Base-by-base conservation (phyloP, 2,113 vertebrate species). In the Ardeotis arabs region DNA sequence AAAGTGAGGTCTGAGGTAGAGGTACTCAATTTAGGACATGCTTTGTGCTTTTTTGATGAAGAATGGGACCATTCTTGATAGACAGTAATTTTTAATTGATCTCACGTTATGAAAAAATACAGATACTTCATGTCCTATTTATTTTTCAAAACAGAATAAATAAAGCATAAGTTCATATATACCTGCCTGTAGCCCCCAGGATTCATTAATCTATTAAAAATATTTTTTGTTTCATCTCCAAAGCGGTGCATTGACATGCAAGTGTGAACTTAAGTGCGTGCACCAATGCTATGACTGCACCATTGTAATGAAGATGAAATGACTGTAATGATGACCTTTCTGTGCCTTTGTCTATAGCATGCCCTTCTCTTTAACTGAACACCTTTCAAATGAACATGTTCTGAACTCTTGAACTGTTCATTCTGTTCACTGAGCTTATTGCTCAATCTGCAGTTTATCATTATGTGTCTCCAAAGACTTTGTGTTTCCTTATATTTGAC, bases 321-420 rank as follows among this genome's bases (percentile, higher is more conserved):
- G 96, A 92, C 95, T 97, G 60, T 83, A 87, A 97, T 97, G 93
- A 64, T 97, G 98, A 98, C 98, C 98, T 98, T 96, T 97, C 97
- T 45, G 20, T 98, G 98, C 97, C 98, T 98, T 98, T 98, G 98
- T 98, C 97, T 97, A 20, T 59, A 89, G 95, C 90, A 72, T 95
- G 97, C 97, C 97, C 96, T 98, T 96, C 97, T 95, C 97, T 97
- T 97, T 97, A 97, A 97, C 98, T 76, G 97, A 98, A 94, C 98
- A 97, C 98, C 98, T 98, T 98, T 97, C 96, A 91, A 94, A 95
- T 76, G 77, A 97, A 92, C 97, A 75, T n/a, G 95, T 84, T 96
- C 96, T 98, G 98, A 98, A 98, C 98, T 98, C 98, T 97, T 98
- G 98, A 98, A 98, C 98, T 77, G 91, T 92, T 96, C 96, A 92